Evolutionary conservation across 2,797 vertebrate species (phyloP).

Genomic region (Halcyon smyrnensis): DNA sequence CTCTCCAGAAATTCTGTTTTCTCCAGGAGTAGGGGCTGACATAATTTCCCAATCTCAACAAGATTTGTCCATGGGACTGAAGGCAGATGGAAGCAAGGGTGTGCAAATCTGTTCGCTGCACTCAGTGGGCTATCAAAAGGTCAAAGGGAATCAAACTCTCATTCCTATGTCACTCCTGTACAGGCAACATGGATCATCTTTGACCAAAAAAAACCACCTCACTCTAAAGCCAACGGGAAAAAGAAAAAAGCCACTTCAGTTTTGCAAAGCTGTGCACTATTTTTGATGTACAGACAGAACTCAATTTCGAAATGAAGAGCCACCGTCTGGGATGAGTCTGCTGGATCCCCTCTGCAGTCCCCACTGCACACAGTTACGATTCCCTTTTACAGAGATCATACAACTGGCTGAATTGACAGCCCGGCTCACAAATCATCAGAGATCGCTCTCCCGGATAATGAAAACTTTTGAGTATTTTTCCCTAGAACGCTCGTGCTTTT

Average conservation of each 20-base stretch:
- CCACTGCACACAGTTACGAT: background rate
- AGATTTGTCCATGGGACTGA: background rate
- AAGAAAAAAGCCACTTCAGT: accelerated
- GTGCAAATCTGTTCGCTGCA: background rate
- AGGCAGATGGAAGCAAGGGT: background rate
- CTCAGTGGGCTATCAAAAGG: background rate
- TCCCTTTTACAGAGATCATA: background rate
- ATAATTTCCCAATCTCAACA: background rate
- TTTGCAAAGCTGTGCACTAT: background rate
- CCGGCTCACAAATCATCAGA: background rate
- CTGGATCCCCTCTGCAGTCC: background rate
- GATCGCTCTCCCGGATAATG: background rate
- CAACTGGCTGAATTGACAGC: background rate
- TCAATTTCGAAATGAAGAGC: background rate
- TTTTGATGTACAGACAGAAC: background rate
- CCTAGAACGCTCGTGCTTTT: background rate
- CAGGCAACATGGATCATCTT: background rate
- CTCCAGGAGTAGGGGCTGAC: conserved; percentile 1
- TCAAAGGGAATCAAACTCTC: background rate
- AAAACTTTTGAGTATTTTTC: background rate
- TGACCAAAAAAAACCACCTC: accelerated
- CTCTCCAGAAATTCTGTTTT: conserved; percentile 43
- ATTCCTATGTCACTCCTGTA: background rate
- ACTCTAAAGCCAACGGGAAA: background rate
- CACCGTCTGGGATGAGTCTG: background rate